Evolutionary conservation across 2,888 invertebrate species (phyloP).

Genomic region (Stenolophus ochropezus): DNA sequence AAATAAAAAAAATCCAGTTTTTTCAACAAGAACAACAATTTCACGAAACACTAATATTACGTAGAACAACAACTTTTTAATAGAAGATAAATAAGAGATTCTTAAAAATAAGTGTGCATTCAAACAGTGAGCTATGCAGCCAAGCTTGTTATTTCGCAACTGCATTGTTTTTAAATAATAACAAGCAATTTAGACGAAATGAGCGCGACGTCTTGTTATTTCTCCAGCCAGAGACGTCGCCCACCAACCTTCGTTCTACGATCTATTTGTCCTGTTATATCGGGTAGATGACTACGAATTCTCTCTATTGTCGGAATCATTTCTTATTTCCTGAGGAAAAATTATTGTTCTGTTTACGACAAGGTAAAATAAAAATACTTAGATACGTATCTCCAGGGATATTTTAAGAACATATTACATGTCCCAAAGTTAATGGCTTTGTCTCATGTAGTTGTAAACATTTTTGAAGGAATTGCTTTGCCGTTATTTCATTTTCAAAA

Average conservation of each 20-base stretch:
- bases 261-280: conserved; percentile 37
- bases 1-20: too few species aligned
- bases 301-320: conserved; percentile 16
- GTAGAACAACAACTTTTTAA: too few species aligned
- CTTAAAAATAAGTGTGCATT: background rate
- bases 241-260: background rate
- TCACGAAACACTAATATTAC: too few species aligned
- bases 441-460: background rate
- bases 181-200: conserved; percentile 29
- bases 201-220: conserved; percentile 23
- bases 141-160: conserved; percentile 21
- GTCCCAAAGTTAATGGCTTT: background rate
- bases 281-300: conserved; percentile 11
- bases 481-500: background rate
- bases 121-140: conserved; percentile 2
- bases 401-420: conserved; percentile 19
- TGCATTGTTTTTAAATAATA: conserved; percentile 49
- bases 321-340: conserved; percentile 21
- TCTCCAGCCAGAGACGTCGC: background rate
- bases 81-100: background rate
- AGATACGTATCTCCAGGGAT: conserved; percentile 25
- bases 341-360: conserved; percentile 49
- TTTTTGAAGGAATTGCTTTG: background rate
- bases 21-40: too few species aligned
- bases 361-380: conserved; percentile 23